Evolutionary conservation across 2,888 invertebrate species (phyloP).

Genomic region (Theretra japonica): DNA sequence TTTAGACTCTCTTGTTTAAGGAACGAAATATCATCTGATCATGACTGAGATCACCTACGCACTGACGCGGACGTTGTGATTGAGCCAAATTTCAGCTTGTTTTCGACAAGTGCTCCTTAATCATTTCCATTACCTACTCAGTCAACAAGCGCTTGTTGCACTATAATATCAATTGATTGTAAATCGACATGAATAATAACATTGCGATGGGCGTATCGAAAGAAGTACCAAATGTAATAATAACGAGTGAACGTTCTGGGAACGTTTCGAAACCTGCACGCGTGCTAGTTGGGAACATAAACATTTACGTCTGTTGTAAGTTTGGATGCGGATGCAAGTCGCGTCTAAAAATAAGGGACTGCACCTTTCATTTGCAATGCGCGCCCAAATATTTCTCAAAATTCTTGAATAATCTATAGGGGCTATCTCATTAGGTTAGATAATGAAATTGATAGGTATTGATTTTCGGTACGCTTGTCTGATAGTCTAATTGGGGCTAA

Average conservation of each 20-base stretch:
- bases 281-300: slow-evolving; percentile 73
- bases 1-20: slow-evolving; percentile 23
- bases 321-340: slow-evolving; percentile 70
- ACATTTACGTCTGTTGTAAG: slow-evolving; percentile 73
- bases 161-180: neutral
- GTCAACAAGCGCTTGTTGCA: neutral
- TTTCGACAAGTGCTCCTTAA: slow-evolving; percentile 19
- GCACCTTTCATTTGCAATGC: slow-evolving; percentile 52
- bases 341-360: slow-evolving; percentile 64
- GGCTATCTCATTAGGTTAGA: neutral
- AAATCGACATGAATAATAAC: neutral
- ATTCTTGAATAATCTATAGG: neutral
- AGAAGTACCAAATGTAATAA: slow-evolving; percentile 44
- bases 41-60: slow-evolving; percentile 27
- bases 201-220: slow-evolving; percentile 36
- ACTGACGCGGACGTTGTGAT: slow-evolving; percentile 17
- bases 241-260: slow-evolving; percentile 61
- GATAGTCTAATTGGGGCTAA: too few species aligned
- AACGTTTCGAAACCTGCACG: slow-evolving; percentile 72
- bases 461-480: too few species aligned
- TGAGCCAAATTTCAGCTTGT: slow-evolving; percentile 25
- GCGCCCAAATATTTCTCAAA: slow-evolving; percentile 12
- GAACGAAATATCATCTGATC: slow-evolving; percentile 25
- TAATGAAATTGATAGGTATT: neutral
- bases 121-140: slow-evolving; percentile 7